These are phyloP conservation scores for Ariopsis seemanni DNA, from an alignment of 2,113 vertebrate genomes.

Conservation along the genomic window DNA sequence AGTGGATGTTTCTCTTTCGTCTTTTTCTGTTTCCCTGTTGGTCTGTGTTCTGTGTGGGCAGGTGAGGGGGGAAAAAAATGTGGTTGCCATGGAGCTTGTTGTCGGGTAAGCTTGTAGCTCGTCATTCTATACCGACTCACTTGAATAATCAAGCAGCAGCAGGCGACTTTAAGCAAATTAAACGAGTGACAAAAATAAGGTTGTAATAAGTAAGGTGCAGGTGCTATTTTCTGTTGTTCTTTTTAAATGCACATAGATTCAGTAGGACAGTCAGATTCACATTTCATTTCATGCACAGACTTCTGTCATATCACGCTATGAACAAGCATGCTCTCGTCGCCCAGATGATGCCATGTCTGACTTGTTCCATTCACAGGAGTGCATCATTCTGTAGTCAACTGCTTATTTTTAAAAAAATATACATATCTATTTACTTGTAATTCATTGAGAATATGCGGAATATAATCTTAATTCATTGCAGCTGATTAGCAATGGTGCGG, in stretches of 20 bases:
- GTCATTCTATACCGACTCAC: constrained; percentile 16
- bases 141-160: constrained; percentile 26
- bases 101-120: constrained; percentile 32
- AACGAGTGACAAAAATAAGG: not conserved
- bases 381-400: not conserved
- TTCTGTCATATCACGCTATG: not conserved
- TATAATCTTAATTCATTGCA: not conserved
- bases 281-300: not conserved
- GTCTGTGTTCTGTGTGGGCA: constrained; percentile 24
- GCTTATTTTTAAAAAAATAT: not conserved
- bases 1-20: constrained; percentile 24
- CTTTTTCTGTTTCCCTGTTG: not conserved
- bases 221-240: not conserved
- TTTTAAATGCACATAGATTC: not conserved
- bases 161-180: not conserved
- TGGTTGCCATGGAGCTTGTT: constrained; percentile 51
- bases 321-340: not conserved
- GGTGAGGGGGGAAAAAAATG: constrained; percentile 9
- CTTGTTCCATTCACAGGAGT: not conserved
- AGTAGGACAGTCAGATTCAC: not conserved
- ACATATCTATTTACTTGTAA: not conserved
- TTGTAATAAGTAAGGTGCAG: not conserved
- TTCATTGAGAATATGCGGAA: not conserved
- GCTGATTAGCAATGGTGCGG: too few relatives aligned
- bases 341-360: not conserved